A percentile compares a stretch with the other conserved stretches of the same genome.
Conservation (phyloP, 2,113 vertebrate genomes). For the Salvelinus alpinus region DNA sequence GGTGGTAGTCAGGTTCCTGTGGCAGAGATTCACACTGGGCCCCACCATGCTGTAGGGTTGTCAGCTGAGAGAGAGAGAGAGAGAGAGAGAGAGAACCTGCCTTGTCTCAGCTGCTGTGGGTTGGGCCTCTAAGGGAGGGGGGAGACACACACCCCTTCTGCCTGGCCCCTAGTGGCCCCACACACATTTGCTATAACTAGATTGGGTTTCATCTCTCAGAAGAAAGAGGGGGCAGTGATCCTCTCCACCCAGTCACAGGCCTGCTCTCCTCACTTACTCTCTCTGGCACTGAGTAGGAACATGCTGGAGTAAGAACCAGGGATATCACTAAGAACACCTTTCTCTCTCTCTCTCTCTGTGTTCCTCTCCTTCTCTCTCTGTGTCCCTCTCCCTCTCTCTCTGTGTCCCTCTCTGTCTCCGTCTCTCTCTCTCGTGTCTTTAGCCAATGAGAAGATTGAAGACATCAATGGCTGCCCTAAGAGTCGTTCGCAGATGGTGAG, state of each 20-base stretch:
- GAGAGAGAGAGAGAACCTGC: constrained; percentile 55
- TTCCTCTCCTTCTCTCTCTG: no score
- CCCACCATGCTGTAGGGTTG: constrained; percentile 60
- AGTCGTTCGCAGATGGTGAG: constrained; percentile 98
- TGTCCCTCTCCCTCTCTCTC: constrained; percentile 34
- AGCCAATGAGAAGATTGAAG: constrained; percentile 99
- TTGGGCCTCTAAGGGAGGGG: constrained; percentile 61
- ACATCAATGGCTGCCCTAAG: constrained; percentile 97
- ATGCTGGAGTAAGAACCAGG: neutral
- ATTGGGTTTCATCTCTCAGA: constrained; percentile 62
- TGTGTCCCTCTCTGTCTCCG: neutral
- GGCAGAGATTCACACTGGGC: constrained; percentile 36
- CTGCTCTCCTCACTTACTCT: constrained; percentile 33
- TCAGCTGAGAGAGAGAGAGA: constrained; percentile 68
- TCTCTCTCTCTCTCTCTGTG: neutral
- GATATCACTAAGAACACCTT: neutral
- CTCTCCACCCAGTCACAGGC: constrained; percentile 39
- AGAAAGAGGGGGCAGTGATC: constrained; percentile 5
- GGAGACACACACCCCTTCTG: constrained; percentile 57
- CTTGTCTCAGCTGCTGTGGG: constrained; percentile 89
- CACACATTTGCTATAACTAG: constrained; percentile 62
- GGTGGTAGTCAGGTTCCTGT: constrained; percentile 21
- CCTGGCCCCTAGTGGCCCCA: constrained; percentile 60
- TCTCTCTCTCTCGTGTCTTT: constrained; percentile 46
- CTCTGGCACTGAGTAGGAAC: constrained; percentile 30